These are phyloP conservation scores for Amblyjoppa proteus DNA, from an alignment of 2,888 invertebrate species.

Conservation along the genomic window DNA sequence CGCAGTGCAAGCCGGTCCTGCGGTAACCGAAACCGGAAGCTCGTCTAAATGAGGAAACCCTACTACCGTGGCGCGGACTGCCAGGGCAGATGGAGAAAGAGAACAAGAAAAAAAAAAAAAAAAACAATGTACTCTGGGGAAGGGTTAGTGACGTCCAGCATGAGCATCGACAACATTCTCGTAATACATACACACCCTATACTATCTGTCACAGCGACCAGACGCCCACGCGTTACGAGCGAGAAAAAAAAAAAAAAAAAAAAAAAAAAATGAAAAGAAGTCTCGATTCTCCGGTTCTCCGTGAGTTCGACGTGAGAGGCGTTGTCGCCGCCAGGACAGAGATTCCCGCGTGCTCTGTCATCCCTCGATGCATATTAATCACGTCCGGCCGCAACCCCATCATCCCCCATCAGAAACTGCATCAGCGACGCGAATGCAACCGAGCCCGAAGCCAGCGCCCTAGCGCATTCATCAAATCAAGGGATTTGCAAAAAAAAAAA, in stretches of 20 bases:
- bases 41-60: conserved; percentile 74
- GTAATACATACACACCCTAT: conserved; percentile 3
- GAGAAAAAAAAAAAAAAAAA: neutral
- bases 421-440: conserved; percentile 71
- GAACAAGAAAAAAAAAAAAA: neutral
- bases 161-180: conserved; percentile 16
- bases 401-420: conserved; percentile 63
- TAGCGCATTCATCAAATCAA: conserved; percentile 79
- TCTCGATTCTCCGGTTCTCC: conserved; percentile 19
- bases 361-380: conserved; percentile 81
- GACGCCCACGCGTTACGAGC: neutral
- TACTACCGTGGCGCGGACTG: conserved; percentile 33
- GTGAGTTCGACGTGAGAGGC: conserved; percentile 17
- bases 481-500: conserved; percentile 72
- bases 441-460: conserved; percentile 21
- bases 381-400: conserved; percentile 69
- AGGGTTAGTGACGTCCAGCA: conserved; percentile 10
- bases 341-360: conserved; percentile 50
- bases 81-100: neutral
- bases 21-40: conserved; percentile 76
- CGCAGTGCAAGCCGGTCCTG: conserved; percentile 8
- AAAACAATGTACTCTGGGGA: neutral
- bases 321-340: conserved; percentile 3
- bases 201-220: neutral
- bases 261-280: conserved; percentile 7